phyloP scores from a whole-genome alignment of 2,888 invertebrate species.

The Acronicta aceris region DNA sequence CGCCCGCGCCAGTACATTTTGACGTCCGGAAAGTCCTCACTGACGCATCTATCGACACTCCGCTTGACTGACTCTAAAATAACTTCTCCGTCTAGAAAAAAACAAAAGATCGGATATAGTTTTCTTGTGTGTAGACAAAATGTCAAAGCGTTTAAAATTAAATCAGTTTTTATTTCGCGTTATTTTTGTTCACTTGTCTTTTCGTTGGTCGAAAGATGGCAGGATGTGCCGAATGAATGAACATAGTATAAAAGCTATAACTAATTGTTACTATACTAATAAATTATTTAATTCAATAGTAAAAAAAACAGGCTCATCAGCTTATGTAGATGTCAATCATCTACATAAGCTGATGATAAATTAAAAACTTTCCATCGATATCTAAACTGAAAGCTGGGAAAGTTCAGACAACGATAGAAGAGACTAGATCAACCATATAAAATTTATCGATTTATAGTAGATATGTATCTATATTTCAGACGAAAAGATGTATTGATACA shows the following conservation, averaged over 20 bases:
- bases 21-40: constrained; percentile 69
- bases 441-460: too few relatives aligned
- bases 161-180: constrained; percentile 56
- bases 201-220: constrained; percentile 15
- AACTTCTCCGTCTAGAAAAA: constrained; percentile 65
- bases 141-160: constrained; percentile 72
- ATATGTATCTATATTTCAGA: too few relatives aligned
- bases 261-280: not conserved
- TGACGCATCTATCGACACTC: constrained; percentile 75
- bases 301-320: too few relatives aligned
- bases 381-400: too few relatives aligned
- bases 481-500: too few relatives aligned
- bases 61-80: constrained; percentile 73
- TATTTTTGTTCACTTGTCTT: constrained; percentile 52
- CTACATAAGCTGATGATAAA: too few relatives aligned
- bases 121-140: constrained; percentile 71
- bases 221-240: constrained; percentile 32
- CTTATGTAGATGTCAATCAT: too few relatives aligned
- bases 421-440: too few relatives aligned
- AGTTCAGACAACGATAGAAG: too few relatives aligned
- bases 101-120: constrained; percentile 77
- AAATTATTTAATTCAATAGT: too few relatives aligned
- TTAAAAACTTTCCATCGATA: too few relatives aligned
- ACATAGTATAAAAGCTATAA: constrained; percentile 4
- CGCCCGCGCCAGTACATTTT: constrained; percentile 31